phyloP scores from a whole-genome alignment of 2,113 vertebrate genomes.

The Chionodraco myersi region DNA sequence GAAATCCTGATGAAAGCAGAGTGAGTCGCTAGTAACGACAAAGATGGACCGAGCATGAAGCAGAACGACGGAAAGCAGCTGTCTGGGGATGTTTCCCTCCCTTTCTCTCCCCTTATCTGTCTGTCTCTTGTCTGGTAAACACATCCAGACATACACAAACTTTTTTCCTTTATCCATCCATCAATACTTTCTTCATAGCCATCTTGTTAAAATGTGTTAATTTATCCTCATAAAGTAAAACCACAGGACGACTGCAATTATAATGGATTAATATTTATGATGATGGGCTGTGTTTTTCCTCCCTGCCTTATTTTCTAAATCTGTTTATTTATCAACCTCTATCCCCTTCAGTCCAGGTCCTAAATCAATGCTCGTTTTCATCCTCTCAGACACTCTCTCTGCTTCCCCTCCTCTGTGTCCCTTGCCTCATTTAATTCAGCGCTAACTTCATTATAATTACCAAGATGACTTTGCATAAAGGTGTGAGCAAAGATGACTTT shows the following conservation, averaged over 20 bases:
- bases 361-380: conserved; percentile 51
- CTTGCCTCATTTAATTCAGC: conserved; percentile 46
- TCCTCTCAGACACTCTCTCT: conserved; percentile 10
- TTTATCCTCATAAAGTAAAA: conserved; percentile 45
- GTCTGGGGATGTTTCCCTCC: conserved; percentile 44
- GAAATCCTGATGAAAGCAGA: conserved; percentile 61
- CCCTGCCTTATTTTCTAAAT: conserved; percentile 4
- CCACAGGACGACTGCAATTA: neutral
- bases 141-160: conserved; percentile 21
- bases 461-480: conserved; percentile 21
- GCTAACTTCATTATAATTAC: conserved; percentile 33
- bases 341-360: conserved; percentile 12
- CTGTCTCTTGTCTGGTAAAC: conserved; percentile 53
- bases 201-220: conserved; percentile 33
- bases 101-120: conserved; percentile 4
- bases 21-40: conserved; percentile 55
- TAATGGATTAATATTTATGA: conserved; percentile 30
- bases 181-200: conserved; percentile 48
- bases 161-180: neutral
- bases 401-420: conserved; percentile 11
- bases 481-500: conserved; percentile 26
- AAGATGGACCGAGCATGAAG: conserved; percentile 62
- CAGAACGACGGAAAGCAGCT: conserved; percentile 66
- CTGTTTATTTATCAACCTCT: conserved; percentile 23
- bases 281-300: conserved; percentile 24